These are phyloP conservation scores for Carassius gibelio DNA, from an alignment of 2,113 vertebrate species.

Conservation along the genomic window DNA sequence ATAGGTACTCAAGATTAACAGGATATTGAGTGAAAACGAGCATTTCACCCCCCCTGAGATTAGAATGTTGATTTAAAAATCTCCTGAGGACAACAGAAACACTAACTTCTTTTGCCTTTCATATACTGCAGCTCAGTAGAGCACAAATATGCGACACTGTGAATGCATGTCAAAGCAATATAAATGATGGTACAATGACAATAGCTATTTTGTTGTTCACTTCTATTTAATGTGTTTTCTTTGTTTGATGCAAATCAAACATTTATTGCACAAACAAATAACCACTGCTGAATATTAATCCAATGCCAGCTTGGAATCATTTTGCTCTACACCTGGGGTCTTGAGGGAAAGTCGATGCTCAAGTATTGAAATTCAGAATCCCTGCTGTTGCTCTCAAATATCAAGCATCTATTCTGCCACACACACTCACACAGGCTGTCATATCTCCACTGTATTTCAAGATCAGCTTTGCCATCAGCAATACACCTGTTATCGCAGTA, in stretches of 20 bases:
- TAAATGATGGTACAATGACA: neutral
- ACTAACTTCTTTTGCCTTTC: neutral
- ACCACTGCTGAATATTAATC: neutral
- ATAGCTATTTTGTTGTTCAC: slow-evolving; percentile 9
- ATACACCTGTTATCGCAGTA: slow-evolving; percentile 57
- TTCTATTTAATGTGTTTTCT: neutral
- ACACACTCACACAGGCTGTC: slow-evolving; percentile 38
- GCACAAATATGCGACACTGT: neutral
- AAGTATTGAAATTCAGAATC: slow-evolving; percentile 3
- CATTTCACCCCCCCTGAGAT: neutral
- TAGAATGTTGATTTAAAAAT: neutral
- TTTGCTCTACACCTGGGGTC: neutral
- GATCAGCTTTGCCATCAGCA: slow-evolving; percentile 46
- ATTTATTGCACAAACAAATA: slow-evolving; percentile 26
- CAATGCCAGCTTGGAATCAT: slow-evolving; percentile 15
- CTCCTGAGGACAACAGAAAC: neutral
- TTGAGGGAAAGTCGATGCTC: neutral
- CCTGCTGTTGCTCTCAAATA: slow-evolving; percentile 17
- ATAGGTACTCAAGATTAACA: too few species aligned
- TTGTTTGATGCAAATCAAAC: slow-evolving; percentile 10
- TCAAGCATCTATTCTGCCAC: slow-evolving; percentile 24
- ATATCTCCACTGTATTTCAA: slow-evolving; percentile 37
- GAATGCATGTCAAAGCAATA: neutral
- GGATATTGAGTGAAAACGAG: too few species aligned
- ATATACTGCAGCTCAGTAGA: slow-evolving; percentile 7